phyloP scores from a whole-genome alignment of 2,888 invertebrate genomes.

The Rutpela maculata region DNA sequence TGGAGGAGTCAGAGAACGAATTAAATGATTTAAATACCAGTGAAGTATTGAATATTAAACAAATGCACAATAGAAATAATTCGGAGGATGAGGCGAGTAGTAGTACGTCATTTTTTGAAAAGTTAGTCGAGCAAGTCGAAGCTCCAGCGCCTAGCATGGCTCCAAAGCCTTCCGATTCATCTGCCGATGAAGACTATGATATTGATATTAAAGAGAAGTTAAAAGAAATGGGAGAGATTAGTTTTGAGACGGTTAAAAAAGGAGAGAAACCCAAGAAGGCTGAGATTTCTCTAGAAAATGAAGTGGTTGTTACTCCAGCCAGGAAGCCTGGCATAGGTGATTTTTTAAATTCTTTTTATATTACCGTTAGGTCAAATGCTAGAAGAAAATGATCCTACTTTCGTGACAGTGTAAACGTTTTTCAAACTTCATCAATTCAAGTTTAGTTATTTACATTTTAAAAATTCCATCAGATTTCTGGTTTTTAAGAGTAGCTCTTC shows the following conservation, averaged over 20 bases:
- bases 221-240: constrained; percentile 79
- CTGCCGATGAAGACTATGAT: constrained; percentile 72
- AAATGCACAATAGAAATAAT: constrained; percentile 53
- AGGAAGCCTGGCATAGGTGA: constrained; percentile 65
- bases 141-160: constrained; percentile 48
- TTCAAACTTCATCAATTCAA: too few relatives aligned
- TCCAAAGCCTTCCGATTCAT: constrained; percentile 47
- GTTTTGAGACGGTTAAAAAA: constrained; percentile 73
- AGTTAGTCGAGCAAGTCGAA: constrained; percentile 67
- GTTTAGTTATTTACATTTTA: too few relatives aligned
- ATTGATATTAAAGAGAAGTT: constrained; percentile 79
- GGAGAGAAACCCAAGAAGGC: constrained; percentile 71
- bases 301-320: constrained; percentile 85
- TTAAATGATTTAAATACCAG: constrained; percentile 64
- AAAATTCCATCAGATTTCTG: too few relatives aligned
- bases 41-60: constrained; percentile 47
- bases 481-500: too few relatives aligned
- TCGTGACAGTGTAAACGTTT: background rate
- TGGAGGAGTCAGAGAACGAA: constrained; percentile 73
- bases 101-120: constrained; percentile 70
- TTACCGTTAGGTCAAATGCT: background rate
- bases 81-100: constrained; percentile 68
- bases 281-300: constrained; percentile 80
- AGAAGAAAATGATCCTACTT: background rate
- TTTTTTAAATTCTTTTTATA: constrained; percentile 16